Conservation (phyloP, 2,797 vertebrate species). For the Lutjanus campechanus region DNA sequence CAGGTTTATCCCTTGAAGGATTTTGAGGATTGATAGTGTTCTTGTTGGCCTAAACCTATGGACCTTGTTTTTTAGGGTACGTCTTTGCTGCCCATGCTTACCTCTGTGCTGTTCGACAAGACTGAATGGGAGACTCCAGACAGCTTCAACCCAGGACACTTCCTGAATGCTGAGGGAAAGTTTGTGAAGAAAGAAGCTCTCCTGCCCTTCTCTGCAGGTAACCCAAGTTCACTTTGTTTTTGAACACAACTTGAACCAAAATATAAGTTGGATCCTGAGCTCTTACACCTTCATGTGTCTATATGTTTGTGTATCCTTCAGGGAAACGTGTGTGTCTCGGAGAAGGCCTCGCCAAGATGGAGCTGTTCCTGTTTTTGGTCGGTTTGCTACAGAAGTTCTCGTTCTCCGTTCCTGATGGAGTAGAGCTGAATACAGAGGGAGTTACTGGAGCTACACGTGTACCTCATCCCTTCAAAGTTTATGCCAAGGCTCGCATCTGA, state of each 20-base stretch:
- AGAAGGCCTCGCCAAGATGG: conserved; percentile 85
- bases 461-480: conserved; percentile 81
- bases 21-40: not conserved
- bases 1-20: not conserved
- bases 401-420: conserved; percentile 76
- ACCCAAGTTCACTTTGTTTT: not conserved
- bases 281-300: not conserved
- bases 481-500: conserved; percentile 70
- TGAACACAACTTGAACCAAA: not conserved
- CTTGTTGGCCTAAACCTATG: not conserved
- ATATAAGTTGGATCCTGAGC: no score
- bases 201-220: conserved; percentile 89
- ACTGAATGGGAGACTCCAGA: conserved; percentile 88
- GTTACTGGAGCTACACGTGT: conserved; percentile 74
- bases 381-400: conserved; percentile 88
- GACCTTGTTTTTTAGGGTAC: conserved; percentile 33
- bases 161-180: conserved; percentile 86
- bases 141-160: conserved; percentile 89
- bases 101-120: conserved; percentile 88
- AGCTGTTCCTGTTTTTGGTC: conserved; percentile 84
- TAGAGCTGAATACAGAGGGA: conserved; percentile 69
- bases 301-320: conserved; percentile 57
- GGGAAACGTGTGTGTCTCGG: conserved; percentile 88
- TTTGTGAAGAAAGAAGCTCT: conserved; percentile 84
- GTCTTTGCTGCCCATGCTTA: conserved; percentile 77